These are phyloP conservation scores for Metallyticus violacea DNA, from an alignment of 2,888 invertebrate genomes.

Conservation along the genomic window DNA sequence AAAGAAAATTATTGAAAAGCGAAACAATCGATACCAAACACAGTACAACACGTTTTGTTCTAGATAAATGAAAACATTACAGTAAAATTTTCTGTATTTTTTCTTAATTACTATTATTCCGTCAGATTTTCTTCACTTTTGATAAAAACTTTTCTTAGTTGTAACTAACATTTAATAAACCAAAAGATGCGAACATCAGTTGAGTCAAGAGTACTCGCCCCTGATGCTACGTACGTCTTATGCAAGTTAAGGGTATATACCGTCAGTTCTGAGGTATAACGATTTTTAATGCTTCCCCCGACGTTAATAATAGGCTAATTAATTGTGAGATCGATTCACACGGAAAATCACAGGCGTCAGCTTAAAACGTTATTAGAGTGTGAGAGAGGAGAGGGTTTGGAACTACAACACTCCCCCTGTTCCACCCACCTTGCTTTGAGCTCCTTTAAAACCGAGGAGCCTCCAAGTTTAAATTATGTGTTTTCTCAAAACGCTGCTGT, in stretches of 20 bases:
- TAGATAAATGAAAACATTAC: too few species aligned
- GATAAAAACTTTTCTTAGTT: too few species aligned
- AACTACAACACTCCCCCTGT: background rate
- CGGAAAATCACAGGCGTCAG: background rate
- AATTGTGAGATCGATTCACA: background rate
- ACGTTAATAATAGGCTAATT: slow-evolving; percentile 7
- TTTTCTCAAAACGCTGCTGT: background rate
- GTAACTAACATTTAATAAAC: too few species aligned
- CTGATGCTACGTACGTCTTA: background rate
- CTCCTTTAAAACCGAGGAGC: background rate
- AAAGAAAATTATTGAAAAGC: too few species aligned
- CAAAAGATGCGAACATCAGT: too few species aligned
- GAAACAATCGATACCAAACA: too few species aligned
- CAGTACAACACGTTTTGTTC: too few species aligned
- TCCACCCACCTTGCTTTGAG: background rate
- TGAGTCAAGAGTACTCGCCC: too few species aligned
- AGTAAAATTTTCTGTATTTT: too few species aligned
- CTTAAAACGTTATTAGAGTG: background rate
- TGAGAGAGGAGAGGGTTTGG: background rate
- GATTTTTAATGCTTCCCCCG: background rate
- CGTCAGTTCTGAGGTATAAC: background rate
- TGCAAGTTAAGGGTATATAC: background rate
- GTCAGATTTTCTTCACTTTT: too few species aligned
- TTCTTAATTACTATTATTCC: too few species aligned
- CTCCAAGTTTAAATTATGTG: background rate